Conservation (phyloP, 2,113 vertebrate species). For the Laterallus jamaicensis region DNA sequence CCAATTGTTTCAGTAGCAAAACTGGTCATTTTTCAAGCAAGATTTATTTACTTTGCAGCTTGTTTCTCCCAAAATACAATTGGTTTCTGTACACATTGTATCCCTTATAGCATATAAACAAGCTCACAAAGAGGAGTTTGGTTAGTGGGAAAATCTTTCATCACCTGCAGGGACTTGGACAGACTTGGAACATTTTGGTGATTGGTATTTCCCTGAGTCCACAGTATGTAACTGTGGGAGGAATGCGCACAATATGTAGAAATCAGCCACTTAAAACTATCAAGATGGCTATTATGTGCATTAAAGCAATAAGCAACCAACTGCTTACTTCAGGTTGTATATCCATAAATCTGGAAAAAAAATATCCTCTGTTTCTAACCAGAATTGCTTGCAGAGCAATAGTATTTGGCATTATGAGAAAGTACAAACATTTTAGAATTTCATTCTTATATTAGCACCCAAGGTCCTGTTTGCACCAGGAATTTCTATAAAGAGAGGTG, state of each 20-base stretch:
- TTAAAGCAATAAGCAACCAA: neutral
- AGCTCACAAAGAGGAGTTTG: neutral
- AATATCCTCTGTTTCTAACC: neutral
- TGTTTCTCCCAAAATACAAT: neutral
- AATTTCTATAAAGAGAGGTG: neutral
- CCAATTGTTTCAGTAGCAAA: neutral
- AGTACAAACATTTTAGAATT: neutral
- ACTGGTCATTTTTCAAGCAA: neutral
- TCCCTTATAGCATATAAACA: neutral
- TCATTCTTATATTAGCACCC: neutral
- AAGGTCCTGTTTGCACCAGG: neutral
- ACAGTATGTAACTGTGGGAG: neutral
- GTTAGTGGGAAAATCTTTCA: neutral
- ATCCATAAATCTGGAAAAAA: neutral
- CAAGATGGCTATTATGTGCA: neutral
- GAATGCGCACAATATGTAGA: accelerated
- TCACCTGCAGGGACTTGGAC: neutral
- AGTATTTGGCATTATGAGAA: neutral
- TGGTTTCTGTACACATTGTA: neutral
- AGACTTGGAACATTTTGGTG: neutral
- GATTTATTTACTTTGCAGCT: neutral
- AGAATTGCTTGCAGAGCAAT: neutral
- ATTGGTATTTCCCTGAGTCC: neutral
- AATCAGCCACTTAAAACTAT: neutral
- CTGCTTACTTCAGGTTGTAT: neutral